phyloP scores from a whole-genome alignment of 2,797 vertebrate species.

The Aldrovandia affinis region DNA sequence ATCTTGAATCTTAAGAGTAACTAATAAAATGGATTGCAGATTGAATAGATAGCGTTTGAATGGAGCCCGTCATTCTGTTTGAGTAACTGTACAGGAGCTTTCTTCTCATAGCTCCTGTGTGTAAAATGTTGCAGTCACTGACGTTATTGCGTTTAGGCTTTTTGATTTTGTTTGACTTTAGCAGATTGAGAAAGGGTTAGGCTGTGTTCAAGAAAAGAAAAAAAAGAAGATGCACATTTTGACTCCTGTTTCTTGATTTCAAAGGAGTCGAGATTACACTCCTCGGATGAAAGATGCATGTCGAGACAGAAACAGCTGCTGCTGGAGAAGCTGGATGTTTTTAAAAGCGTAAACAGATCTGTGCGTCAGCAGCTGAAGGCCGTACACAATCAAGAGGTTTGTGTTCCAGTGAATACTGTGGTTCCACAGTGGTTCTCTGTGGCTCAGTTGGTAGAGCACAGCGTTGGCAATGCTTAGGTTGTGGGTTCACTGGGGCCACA shows the following conservation, averaged over 20 bases:
- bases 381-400: conserved; percentile 71
- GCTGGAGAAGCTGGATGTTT: conserved; percentile 77
- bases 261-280: conserved; percentile 62
- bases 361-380: conserved; percentile 73
- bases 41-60: no score
- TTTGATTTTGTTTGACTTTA: no score
- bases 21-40: neutral
- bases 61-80: no score
- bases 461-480: no score
- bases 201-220: no score
- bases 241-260: neutral
- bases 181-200: no score
- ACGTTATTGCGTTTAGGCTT: neutral
- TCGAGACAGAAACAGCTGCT: conserved; percentile 74
- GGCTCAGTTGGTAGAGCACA: no score
- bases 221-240: neutral
- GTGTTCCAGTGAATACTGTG: conserved; percentile 28
- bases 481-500: no score
- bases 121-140: no score
- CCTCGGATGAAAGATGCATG: conserved; percentile 57
- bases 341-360: conserved; percentile 71
- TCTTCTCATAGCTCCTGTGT: no score
- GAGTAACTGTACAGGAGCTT: no score
- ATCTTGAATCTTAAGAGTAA: neutral
- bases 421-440: neutral